These are phyloP conservation scores for Pseudopipra pipra DNA, from an alignment of 2,113 vertebrate species.

Conservation along the genomic window DNA sequence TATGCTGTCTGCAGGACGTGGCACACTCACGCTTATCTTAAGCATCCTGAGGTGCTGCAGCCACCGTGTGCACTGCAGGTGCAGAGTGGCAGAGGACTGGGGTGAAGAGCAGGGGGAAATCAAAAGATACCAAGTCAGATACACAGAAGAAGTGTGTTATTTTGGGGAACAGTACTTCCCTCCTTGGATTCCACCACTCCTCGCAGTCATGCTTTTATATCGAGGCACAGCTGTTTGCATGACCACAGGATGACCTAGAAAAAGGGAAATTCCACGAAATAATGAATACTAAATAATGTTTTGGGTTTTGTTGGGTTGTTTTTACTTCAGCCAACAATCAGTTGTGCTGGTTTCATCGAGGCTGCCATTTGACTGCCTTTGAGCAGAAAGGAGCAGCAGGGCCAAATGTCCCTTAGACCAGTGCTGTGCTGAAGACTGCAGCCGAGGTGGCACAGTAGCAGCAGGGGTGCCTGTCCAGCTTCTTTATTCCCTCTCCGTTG, in stretches of 20 bases:
- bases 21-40: background rate
- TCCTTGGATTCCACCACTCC: background rate
- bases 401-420: background rate
- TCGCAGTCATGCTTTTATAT: background rate
- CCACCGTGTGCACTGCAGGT: rapidly evolving
- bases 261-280: slow-evolving; percentile 3
- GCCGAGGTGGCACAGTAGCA: background rate
- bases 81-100: background rate
- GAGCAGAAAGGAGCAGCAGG: background rate
- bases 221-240: background rate
- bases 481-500: background rate
- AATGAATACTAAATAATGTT: background rate
- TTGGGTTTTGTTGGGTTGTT: background rate
- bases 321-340: background rate
- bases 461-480: background rate
- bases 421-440: rapidly evolving
- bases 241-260: background rate
- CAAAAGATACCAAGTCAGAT: background rate
- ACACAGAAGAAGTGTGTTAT: background rate
- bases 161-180: background rate
- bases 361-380: background rate
- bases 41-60: background rate
- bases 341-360: background rate
- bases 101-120: background rate
- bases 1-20: background rate